Evolutionary conservation across 2,113 vertebrate genomes (phyloP).

Genomic region (Melanostigma gelatinosum): DNA sequence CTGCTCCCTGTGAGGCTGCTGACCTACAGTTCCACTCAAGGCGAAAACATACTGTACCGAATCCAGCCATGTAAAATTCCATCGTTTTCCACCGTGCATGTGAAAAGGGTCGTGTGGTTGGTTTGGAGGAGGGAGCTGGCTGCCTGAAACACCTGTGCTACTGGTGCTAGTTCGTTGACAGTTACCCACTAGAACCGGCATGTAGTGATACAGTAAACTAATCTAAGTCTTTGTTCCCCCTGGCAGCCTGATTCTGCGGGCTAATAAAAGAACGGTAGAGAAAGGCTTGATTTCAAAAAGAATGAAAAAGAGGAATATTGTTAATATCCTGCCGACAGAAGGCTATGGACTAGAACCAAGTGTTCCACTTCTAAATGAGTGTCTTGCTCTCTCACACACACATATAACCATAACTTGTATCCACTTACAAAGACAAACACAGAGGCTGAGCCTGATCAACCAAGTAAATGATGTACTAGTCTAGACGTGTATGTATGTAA

Average conservation of each 20-base stretch:
- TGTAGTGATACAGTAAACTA: background rate
- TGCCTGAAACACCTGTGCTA: conserved; percentile 32
- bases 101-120: conserved; percentile 11
- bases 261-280: conserved; percentile 6
- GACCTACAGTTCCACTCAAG: conserved; percentile 76
- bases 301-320: conserved; percentile 11
- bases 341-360: conserved; percentile 29
- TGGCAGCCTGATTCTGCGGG: background rate
- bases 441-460: background rate
- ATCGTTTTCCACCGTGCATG: conserved; percentile 42
- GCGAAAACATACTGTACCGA: conserved; percentile 51
- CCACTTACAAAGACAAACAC: background rate
- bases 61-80: conserved; percentile 63
- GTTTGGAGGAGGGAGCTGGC: background rate
- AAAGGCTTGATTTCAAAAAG: conserved; percentile 14
- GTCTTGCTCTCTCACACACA: background rate
- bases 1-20: conserved; percentile 58
- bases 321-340: conserved; percentile 31
- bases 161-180: conserved; percentile 8
- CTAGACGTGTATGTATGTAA: background rate
- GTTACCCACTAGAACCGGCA: conserved; percentile 17
- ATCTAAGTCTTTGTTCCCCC: background rate
- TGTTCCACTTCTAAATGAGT: background rate
- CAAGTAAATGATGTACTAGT: background rate
- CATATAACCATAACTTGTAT: background rate